Base-by-base conservation (phyloP, 2,888 invertebrate species). In the Drosophila paracracens region DNA sequence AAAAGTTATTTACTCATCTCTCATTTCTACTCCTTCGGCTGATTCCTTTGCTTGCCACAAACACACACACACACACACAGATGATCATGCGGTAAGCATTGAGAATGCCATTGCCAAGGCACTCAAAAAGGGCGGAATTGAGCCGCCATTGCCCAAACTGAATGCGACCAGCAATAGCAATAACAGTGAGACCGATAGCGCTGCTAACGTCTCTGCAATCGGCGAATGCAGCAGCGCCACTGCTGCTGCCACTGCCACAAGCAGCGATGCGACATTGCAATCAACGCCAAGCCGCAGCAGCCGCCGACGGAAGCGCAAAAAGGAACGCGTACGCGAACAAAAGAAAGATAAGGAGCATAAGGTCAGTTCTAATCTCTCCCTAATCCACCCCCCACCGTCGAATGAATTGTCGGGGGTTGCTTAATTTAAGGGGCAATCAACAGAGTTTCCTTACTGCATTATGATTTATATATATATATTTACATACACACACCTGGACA, bases 51-150 rank as follows among this genome's bases (percentile, higher is more conserved):
- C 5, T 10, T 50, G 27, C 46, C 21, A 29, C 48, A 35, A 46
- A 89, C 38, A 91, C 21, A 16, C 21, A 33, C 11, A 21, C 31
- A 21, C 16, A 56, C 35, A 38, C 46, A 89, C 38, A 91, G 97
- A 97, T 91, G 97, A 97, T 93, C 97, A 96, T 94, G 97, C 96
- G 25, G 95, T 95, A 58, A 96, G 95, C 88, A 95, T 97, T 81
- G 97, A 97, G 92, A 96, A 96, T 91, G 96, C 96, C 16, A 95
- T 97, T 76, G 95, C 96, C 67, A 96, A 95, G 71, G 96, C 95
- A 11, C 93, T 97, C 91, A 96, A 96, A 81, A 96, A 96, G 91
- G 95, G 95, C 81, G 95, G 95, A 31, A 93, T 94, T 38, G 93
- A 93, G 64, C 92, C 92, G 18, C 87, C 92, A 4, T 78, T 90